These are phyloP conservation scores for Epinotia brunnichana DNA, from an alignment of 2,888 invertebrate genomes.

Conservation along the genomic window DNA sequence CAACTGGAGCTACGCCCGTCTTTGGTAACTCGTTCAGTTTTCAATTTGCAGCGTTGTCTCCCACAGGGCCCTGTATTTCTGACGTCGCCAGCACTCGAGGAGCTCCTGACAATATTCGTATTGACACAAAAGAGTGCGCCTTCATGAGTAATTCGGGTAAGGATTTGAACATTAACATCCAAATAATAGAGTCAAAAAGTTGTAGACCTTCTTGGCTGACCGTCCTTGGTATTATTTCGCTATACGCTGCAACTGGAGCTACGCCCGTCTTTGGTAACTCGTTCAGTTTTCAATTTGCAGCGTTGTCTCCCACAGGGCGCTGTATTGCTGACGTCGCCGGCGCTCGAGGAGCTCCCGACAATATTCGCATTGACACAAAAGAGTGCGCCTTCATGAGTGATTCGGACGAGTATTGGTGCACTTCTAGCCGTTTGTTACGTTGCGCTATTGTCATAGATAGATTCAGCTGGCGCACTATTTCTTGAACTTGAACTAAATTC, in stretches of 20 bases:
- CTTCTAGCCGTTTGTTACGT: constrained; percentile 13
- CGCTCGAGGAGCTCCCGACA: constrained; percentile 49
- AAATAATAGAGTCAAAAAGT: too few relatives aligned
- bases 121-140: constrained; percentile 45
- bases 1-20: neutral
- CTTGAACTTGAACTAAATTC: too few relatives aligned
- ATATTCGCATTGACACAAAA: constrained; percentile 48
- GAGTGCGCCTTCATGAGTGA: constrained; percentile 40
- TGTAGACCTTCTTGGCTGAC: too few relatives aligned
- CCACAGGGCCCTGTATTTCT: constrained; percentile 52
- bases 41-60: constrained; percentile 60
- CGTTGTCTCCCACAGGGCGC: constrained; percentile 53
- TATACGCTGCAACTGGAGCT: constrained; percentile 32
- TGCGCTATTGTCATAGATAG: neutral
- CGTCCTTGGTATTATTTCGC: too few relatives aligned
- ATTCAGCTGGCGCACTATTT: neutral
- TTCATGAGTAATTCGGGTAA: constrained; percentile 34
- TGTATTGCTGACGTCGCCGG: constrained; percentile 50
- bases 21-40: constrained; percentile 57
- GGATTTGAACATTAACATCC: too few relatives aligned
- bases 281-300: constrained; percentile 63
- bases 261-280: constrained; percentile 47
- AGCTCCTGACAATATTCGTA: constrained; percentile 48
- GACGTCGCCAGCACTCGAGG: constrained; percentile 49
- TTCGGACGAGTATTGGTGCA: constrained; percentile 32